These are phyloP conservation scores for Drosophila persimilis DNA, from an alignment of 1,140 invertebrate species.

Conservation along the genomic window DNA sequence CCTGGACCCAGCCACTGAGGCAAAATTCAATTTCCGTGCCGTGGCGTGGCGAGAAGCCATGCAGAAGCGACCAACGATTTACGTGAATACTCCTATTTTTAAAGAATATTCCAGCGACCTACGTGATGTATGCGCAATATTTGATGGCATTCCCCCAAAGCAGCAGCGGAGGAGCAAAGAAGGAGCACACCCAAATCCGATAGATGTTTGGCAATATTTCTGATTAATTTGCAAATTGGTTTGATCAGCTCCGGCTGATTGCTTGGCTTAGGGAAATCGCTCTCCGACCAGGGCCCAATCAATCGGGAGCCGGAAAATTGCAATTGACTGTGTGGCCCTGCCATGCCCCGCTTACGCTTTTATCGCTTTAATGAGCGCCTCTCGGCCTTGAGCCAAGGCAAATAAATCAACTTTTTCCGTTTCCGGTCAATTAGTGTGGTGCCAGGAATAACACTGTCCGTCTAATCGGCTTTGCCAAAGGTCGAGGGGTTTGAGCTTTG, in stretches of 20 bases:
- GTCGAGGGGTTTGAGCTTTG: conserved; percentile 8
- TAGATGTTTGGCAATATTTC: conserved; percentile 28
- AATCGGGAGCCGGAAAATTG: conserved; percentile 18
- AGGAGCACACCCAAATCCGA: conserved; percentile 36
- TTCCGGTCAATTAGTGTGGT: conserved; percentile 63
- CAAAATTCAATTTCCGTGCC: no score
- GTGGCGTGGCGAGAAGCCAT: no score
- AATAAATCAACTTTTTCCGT: conserved; percentile 66
- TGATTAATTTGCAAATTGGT: conserved; percentile 25
- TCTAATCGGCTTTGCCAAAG: conserved; percentile 42
- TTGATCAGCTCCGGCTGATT: conserved; percentile 2
- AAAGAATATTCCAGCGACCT: neutral
- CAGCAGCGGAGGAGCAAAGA: neutral
- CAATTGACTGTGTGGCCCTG: conserved; percentile 36
- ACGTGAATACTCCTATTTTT: neutral
- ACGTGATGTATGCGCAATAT: conserved; percentile 13
- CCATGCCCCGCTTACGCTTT: neutral
- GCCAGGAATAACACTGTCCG: conserved; percentile 26
- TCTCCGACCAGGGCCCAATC: conserved; percentile 31
- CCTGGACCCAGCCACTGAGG: no score
- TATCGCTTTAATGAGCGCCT: conserved; percentile 32
- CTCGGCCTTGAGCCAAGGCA: conserved; percentile 35
- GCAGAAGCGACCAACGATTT: neutral
- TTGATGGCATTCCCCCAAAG: conserved; percentile 16
- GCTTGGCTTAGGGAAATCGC: conserved; percentile 27